Base-by-base conservation (phyloP, 2,888 invertebrate genomes). In the Andrena bicolor region DNA sequence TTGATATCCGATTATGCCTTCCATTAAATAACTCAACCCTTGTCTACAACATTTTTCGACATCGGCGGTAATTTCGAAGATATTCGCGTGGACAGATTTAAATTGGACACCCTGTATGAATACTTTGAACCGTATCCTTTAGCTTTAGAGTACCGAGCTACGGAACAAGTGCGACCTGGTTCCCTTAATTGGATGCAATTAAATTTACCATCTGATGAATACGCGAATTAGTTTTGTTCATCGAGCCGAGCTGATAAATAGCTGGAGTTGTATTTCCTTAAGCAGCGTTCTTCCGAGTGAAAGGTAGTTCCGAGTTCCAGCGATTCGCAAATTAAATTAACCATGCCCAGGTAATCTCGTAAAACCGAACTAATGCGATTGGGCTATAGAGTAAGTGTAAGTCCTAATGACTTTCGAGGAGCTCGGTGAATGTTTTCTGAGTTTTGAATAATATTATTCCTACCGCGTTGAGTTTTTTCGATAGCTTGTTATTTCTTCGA, bases 101-200 rank as follows among this genome's bases (percentile, higher is more conserved):
- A 41, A 41, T 41, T 13, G 41, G 16, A 41, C 41, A 41, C 41
- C 41, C 13, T 41, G 41, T 41, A 16, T 41, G 41, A 16, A 41
- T 41, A 41, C 53, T 53, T 53, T 7, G n/a, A 65, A 65, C 53
- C 20, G n/a, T 23, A 23, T 53, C 53, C 30, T 58, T 41, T 41
- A 41, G 41, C 23, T 28, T 28, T 58, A 6, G 28, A 20, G 26
- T 10, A 26, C 23, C 6, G 16, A 23, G 28, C 35, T 2, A 23
- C 32, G 48, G 26, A 48, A 41, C 35, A 61, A 79, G 28, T 4
- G 63, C 66, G 41, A 69, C 49, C 48, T 70, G 72, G 79, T 85
- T 76, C 77, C 81, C 60, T 74, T 85, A 78, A 88, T 85, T 86
- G 82, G 64, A 83, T 78, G 80, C 83, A 83, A 87, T 89, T 83